These are phyloP conservation scores for Pandemis heparana DNA, from an alignment of 2,888 invertebrate species.

Conservation along the genomic window DNA sequence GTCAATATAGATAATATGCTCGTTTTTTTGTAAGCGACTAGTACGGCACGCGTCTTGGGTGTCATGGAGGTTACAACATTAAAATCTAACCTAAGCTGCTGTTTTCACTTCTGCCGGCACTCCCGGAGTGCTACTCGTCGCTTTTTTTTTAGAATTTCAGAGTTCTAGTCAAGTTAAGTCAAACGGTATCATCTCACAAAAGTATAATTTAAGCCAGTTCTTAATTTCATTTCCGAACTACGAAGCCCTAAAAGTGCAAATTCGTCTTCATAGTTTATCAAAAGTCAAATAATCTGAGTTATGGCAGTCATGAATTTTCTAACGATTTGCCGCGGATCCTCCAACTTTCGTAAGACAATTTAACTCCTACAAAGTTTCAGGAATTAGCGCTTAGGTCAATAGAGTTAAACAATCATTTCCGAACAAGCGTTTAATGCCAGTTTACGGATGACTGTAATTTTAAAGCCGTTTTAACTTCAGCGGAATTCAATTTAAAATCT, in stretches of 20 bases:
- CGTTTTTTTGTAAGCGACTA: too few species aligned
- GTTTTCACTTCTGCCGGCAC: too few species aligned
- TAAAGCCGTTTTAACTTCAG: not conserved
- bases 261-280: conserved; percentile 6
- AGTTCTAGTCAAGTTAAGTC: too few species aligned
- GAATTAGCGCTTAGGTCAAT: conserved; percentile 7
- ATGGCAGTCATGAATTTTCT: not conserved
- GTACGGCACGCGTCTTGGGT: too few species aligned
- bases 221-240: not conserved
- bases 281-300: not conserved
- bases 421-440: not conserved
- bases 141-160: too few species aligned
- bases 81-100: too few species aligned
- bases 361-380: not conserved
- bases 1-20: too few species aligned
- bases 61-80: too few species aligned
- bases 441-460: not conserved
- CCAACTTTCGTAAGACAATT: not conserved
- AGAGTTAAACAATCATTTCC: conserved; percentile 7
- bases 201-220: too few species aligned
- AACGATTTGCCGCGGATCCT: not conserved
- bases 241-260: not conserved
- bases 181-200: too few species aligned
- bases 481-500: not conserved
- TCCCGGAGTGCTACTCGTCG: too few species aligned